A percentile compares a stretch with the other conserved stretches of the same genome.
These are phyloP conservation scores for Arctocebus calabarensis DNA, from an alignment of 2,797 vertebrate genomes.

Conservation along the genomic window DNA sequence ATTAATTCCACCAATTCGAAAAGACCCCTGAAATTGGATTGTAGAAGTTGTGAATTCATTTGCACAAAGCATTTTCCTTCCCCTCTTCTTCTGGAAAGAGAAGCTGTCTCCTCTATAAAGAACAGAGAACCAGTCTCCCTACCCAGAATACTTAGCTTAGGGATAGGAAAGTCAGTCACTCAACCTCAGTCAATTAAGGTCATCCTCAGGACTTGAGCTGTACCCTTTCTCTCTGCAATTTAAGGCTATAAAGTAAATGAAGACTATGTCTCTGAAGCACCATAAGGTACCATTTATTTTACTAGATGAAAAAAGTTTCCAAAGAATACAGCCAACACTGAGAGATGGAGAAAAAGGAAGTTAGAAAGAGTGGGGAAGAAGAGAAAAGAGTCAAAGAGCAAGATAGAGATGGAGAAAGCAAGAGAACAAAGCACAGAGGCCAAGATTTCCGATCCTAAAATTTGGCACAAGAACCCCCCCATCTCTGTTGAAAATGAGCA, in stretches of 20 bases:
- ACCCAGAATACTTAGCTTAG: neutral
- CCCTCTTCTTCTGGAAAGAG: neutral
- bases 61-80: neutral
- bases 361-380: no score
- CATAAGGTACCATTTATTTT: neutral
- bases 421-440: neutral
- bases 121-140: neutral
- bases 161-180: neutral
- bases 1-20: neutral
- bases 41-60: neutral
- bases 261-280: neutral
- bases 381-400: neutral
- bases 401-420: neutral
- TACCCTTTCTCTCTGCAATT: neutral
- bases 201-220: neutral
- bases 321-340: neutral
- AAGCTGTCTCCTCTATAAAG: neutral
- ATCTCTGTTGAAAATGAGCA: neutral
- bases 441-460: neutral
- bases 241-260: neutral
- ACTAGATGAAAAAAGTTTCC: neutral
- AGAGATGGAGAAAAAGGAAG: neutral
- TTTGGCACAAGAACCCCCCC: neutral
- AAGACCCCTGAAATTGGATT: neutral
- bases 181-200: no score